phyloP scores from a whole-genome alignment of 2,797 vertebrate genomes.

The Cynopterus sphinx region DNA sequence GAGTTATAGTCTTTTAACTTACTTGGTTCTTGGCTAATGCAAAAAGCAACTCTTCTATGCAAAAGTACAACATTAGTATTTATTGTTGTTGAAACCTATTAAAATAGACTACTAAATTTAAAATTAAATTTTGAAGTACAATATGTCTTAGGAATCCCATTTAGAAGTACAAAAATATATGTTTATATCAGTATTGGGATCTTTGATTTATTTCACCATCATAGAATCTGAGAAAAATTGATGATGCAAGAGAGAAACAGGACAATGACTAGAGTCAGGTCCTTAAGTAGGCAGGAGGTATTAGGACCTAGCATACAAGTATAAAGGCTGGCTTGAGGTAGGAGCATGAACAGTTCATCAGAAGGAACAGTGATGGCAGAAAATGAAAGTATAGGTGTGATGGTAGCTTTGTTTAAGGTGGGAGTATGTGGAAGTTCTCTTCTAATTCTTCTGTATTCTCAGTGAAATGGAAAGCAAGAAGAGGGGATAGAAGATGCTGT shows the following conservation, averaged over 20 bases:
- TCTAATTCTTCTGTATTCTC: neutral
- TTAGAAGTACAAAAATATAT: neutral
- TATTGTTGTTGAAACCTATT: neutral
- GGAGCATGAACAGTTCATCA: neutral
- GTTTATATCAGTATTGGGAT: neutral
- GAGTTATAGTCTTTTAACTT: neutral
- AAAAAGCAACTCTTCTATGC: neutral
- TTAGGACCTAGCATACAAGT: neutral
- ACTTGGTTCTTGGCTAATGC: neutral
- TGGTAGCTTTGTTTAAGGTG: neutral
- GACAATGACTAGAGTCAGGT: neutral
- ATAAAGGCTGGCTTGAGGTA: neutral
- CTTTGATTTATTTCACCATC: neutral
- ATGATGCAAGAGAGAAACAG: neutral
- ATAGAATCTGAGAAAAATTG: neutral
- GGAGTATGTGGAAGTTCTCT: neutral
- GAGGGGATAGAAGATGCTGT: neutral
- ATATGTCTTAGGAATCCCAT: neutral
- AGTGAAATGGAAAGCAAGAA: neutral
- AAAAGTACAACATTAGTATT: neutral
- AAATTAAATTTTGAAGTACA: constrained; percentile 7
- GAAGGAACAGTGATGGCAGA: neutral
- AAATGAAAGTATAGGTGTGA: neutral
- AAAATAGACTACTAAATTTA: constrained; percentile 12
- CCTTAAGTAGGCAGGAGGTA: neutral